Conservation (phyloP, 1,140 invertebrate genomes). For the Cheumatopsyche charites region DNA sequence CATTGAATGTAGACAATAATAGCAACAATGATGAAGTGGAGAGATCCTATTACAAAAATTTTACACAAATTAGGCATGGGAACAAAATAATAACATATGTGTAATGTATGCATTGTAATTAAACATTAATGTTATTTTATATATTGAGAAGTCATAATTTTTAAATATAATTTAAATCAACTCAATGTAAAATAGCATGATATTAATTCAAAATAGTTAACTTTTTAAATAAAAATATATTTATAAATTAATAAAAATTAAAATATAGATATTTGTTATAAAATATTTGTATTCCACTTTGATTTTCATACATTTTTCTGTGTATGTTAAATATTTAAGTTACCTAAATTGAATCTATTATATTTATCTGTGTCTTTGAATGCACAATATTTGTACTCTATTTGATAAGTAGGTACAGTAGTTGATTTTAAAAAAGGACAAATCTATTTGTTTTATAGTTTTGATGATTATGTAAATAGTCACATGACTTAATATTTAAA, state of each 20-base stretch:
- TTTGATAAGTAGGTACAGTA: not conserved
- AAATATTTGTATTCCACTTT: not conserved
- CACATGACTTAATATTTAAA: too few relatives aligned
- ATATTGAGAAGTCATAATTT: too few relatives aligned
- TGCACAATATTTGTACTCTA: not conserved
- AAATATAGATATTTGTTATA: conserved; percentile 14
- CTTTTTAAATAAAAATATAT: too few relatives aligned
- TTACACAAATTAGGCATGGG: conserved; percentile 46
- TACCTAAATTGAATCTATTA: conserved; percentile 4
- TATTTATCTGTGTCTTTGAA: not conserved
- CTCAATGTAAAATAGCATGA: too few relatives aligned
- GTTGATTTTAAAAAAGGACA: not conserved
- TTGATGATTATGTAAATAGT: too few relatives aligned
- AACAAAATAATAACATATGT: conserved; percentile 48
- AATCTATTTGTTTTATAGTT: not conserved
- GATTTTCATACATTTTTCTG: not conserved
- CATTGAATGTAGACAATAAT: not conserved
- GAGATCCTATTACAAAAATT: conserved; percentile 42
- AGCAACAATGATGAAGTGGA: conserved; percentile 20
- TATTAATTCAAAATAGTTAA: too few relatives aligned
- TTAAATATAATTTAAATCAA: too few relatives aligned
- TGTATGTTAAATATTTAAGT: conserved; percentile 13
- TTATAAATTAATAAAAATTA: too few relatives aligned
- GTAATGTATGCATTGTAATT: not conserved
- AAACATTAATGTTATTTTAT: too few relatives aligned